phyloP scores from a whole-genome alignment of 2,888 invertebrate genomes.

The Ormyrus pomaceus region DNA sequence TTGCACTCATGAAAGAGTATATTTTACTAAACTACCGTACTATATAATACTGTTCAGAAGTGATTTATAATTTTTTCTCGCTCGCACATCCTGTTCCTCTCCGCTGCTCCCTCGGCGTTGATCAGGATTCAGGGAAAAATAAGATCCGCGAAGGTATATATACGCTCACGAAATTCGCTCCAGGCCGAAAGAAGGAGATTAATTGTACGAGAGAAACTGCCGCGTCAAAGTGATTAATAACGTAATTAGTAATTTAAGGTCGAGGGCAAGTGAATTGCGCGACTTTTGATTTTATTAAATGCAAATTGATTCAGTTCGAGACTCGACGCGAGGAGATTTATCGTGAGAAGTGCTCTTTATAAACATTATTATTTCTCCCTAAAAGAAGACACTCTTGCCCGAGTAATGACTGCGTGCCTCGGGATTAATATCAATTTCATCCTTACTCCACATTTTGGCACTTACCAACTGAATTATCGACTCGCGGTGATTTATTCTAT shows the following conservation, averaged over 20 bases:
- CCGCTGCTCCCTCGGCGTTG: background rate
- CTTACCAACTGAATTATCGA: constrained; percentile 12
- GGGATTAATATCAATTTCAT: constrained; percentile 3
- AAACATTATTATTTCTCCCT: background rate
- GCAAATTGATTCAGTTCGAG: constrained; percentile 50
- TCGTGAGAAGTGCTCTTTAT: constrained; percentile 31
- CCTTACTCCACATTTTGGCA: constrained; percentile 13
- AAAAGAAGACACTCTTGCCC: background rate
- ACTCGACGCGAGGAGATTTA: constrained; percentile 36
- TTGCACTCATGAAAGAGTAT: constrained; percentile 9
- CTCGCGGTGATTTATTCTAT: background rate
- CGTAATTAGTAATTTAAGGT: constrained; percentile 56
- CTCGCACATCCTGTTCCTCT: constrained; percentile 25
- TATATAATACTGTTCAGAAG: constrained; percentile 22
- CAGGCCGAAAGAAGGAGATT: constrained; percentile 45
- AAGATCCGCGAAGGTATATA: constrained; percentile 33
- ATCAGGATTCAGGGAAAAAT: constrained; percentile 24
- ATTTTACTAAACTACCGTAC: constrained; percentile 20
- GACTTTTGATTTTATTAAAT: constrained; percentile 55
- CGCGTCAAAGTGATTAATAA: constrained; percentile 56
- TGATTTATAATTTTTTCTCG: constrained; percentile 47
- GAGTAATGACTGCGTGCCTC: background rate
- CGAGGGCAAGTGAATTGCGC: constrained; percentile 39
- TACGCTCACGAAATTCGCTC: constrained; percentile 43
- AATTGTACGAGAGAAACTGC: constrained; percentile 47